Conservation (phyloP, 2,888 invertebrate species). For the Lochmaea capreae region DNA sequence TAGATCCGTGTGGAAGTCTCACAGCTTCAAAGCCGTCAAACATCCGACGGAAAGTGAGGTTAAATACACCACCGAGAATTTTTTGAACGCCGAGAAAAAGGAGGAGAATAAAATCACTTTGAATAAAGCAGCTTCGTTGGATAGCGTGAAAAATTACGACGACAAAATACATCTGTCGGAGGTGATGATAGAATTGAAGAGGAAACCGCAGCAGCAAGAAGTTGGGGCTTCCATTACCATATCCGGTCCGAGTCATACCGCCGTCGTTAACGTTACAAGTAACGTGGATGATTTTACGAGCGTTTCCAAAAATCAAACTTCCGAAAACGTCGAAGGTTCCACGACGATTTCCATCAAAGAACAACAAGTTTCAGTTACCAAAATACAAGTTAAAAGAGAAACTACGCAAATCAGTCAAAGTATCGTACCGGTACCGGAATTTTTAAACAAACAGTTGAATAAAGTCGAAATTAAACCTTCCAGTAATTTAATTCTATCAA, state of each 20-base stretch:
- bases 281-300: constrained; percentile 46
- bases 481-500: constrained; percentile 75
- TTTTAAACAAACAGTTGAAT: constrained; percentile 77
- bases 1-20: constrained; percentile 76
- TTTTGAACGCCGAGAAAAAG: constrained; percentile 35
- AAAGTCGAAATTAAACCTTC: constrained; percentile 74
- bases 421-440: constrained; percentile 67
- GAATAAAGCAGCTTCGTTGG: constrained; percentile 67
- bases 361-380: constrained; percentile 68
- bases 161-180: constrained; percentile 55
- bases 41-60: constrained; percentile 52
- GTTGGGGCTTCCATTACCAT: constrained; percentile 53
- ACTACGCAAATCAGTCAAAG: constrained; percentile 63
- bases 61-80: constrained; percentile 35
- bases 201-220: constrained; percentile 35
- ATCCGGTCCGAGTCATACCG: constrained; percentile 61
- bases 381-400: constrained; percentile 71
- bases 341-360: constrained; percentile 55
- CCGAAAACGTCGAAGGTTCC: constrained; percentile 47
- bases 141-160: constrained; percentile 71
- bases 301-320: constrained; percentile 38
- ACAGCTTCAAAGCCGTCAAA: constrained; percentile 74
- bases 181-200: constrained; percentile 39
- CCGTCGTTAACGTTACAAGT: constrained; percentile 56
- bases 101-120: constrained; percentile 48